A percentile compares a stretch with the other conserved stretches of the same genome.
Conservation (phyloP, 2,113 vertebrate genomes). For the Oncorhynchus keta region DNA sequence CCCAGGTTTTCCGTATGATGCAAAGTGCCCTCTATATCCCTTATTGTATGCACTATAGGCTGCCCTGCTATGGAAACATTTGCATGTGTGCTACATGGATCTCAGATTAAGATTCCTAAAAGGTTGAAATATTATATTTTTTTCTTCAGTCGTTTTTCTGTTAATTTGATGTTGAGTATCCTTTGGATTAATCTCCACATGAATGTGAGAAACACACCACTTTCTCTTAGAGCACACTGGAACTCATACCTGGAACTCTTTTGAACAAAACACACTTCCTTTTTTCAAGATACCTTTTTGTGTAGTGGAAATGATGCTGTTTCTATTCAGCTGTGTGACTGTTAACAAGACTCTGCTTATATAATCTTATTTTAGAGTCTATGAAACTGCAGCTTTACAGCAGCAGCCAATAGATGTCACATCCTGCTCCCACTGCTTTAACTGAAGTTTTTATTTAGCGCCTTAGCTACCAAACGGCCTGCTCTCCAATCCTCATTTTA, state of each 20-base stretch:
- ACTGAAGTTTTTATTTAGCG: neutral
- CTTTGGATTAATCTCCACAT: neutral
- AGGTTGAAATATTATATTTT: neutral
- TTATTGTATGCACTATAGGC: neutral
- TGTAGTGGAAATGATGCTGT: too few relatives aligned
- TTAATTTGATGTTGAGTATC: neutral
- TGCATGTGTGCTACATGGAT: neutral
- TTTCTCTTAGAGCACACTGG: too few relatives aligned
- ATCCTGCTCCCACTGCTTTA: too few relatives aligned
- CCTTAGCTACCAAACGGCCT: constrained; percentile 14
- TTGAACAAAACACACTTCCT: too few relatives aligned
- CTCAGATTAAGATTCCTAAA: constrained; percentile 1
- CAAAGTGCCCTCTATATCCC: neutral
- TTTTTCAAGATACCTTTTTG: too few relatives aligned
- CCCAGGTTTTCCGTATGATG: neutral
- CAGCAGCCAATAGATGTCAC: too few relatives aligned
- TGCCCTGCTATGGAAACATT: constrained; percentile 4
- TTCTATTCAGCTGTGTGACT: too few relatives aligned
- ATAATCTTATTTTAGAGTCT: too few relatives aligned
- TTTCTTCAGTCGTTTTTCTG: neutral
- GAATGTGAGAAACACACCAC: neutral
- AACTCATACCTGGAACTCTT: too few relatives aligned
- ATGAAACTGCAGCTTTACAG: too few relatives aligned
- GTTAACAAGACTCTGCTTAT: too few relatives aligned
- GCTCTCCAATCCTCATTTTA: constrained; percentile 10